phyloP scores from a whole-genome alignment of 2,888 invertebrate species.

The Suillia variegata region DNA sequence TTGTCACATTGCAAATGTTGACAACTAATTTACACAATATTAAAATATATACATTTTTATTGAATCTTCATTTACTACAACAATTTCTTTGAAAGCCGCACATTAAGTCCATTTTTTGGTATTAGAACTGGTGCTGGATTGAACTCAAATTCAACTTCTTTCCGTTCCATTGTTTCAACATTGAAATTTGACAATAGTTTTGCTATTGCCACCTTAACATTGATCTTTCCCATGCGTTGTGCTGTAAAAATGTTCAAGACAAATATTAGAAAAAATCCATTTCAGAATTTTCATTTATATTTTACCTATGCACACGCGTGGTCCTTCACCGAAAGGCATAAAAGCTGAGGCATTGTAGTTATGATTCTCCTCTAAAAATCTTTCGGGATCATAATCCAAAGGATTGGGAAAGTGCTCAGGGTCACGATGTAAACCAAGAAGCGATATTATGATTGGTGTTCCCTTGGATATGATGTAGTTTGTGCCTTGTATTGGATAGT shows the following conservation, averaged over 20 bases:
- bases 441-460: constrained; percentile 55
- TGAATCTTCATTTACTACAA: too few relatives aligned
- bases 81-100: constrained; percentile 35
- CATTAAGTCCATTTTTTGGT: constrained; percentile 40
- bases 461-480: constrained; percentile 51
- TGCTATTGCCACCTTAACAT: constrained; percentile 47
- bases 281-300: too few relatives aligned
- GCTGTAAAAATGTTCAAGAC: too few relatives aligned
- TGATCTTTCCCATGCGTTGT: constrained; percentile 47
- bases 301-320: constrained; percentile 58
- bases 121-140: constrained; percentile 36
- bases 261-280: too few relatives aligned
- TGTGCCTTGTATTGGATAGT: constrained; percentile 46
- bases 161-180: constrained; percentile 33
- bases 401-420: constrained; percentile 58
- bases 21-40: too few relatives aligned
- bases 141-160: constrained; percentile 41
- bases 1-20: too few relatives aligned
- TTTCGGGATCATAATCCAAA: constrained; percentile 58
- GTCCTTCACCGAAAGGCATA: constrained; percentile 60
- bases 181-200: constrained; percentile 45
- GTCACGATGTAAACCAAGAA: constrained; percentile 58
- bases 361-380: constrained; percentile 47
- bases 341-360: constrained; percentile 47
- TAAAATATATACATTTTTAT: too few relatives aligned